A percentile compares a stretch with the other conserved stretches of the same genome.
Conservation (phyloP, 2,113 vertebrate genomes). For the Nannospalax galili region DNA sequence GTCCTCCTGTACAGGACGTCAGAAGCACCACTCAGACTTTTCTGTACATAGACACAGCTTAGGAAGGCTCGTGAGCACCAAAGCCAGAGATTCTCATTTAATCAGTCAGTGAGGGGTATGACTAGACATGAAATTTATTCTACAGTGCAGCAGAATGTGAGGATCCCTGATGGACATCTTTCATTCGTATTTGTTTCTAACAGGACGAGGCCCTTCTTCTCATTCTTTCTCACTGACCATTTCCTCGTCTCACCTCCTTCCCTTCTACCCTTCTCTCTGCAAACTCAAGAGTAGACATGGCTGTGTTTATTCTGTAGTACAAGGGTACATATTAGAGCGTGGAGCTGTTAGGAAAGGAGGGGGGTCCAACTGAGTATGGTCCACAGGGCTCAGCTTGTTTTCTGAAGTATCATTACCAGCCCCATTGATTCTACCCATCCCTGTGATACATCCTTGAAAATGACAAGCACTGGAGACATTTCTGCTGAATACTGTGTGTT, state of each 20-base stretch:
- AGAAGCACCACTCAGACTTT: background rate
- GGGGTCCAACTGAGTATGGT: background rate
- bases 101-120: background rate
- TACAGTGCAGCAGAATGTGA: background rate
- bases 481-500: background rate
- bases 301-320: background rate
- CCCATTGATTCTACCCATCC: background rate
- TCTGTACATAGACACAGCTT: background rate
- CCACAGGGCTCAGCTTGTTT: background rate
- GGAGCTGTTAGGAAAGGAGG: background rate
- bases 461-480: background rate
- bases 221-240: background rate
- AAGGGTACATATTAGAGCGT: background rate
- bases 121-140: background rate
- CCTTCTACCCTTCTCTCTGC: background rate
- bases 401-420: background rate
- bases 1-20: conserved; percentile 6
- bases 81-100: background rate
- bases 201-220: background rate
- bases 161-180: background rate
- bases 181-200: background rate
- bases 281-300: background rate
- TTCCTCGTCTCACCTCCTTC: background rate
- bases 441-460: background rate
- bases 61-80: conserved; percentile 31